Base-by-base conservation (phyloP, 1,140 invertebrate genomes). In the Diachasma alloeum region DNA sequence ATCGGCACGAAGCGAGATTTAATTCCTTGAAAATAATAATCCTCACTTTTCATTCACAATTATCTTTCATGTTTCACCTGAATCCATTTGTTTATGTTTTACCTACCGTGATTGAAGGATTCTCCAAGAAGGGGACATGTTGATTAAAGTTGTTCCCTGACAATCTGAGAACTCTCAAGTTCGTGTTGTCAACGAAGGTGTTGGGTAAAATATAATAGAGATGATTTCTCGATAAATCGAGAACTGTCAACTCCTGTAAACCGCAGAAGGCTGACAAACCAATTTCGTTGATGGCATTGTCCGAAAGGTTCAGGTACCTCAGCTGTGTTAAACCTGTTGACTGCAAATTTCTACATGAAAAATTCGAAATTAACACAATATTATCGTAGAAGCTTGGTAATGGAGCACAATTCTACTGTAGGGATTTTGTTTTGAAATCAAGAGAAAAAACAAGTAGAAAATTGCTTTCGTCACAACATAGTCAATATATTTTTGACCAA, bases 221-320 rank as follows among this genome's bases (percentile, higher is more conserved):
- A 75, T 80, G 81, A 78, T 89, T 89, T 19, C 69, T 81, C 0
- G 88, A 88, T 59, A 89, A 73, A 78, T 89, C 88, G 31, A 89
- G 69, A 59, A 87, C 79, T 0, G 80, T 81, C 15, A 89, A 82
- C 6, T 87, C 78, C 0, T 66, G 59, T 5, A 89, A 75, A 19
- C 81, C 80, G 17, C 53, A 42, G 37, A 89, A 89, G 6, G 87
- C 88, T 6, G 77, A 59, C 13, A 82, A 22, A 4, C 78, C 81
- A 39, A 89, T 87, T 44, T 88, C 83, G 36, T 77, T 85, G 66
- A 89, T 88, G 9, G 80, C 67, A 59, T 89, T 89, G 17, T 68
- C 48, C 0, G 88, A 88, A 6, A 89, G 78, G 78, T 89, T 89
- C 6, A 89, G 77, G 19, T 85, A 87, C 37, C 80, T 85, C 4